These are phyloP conservation scores for Troilus luridus DNA, from an alignment of 2,888 invertebrate genomes.

Conservation along the genomic window DNA sequence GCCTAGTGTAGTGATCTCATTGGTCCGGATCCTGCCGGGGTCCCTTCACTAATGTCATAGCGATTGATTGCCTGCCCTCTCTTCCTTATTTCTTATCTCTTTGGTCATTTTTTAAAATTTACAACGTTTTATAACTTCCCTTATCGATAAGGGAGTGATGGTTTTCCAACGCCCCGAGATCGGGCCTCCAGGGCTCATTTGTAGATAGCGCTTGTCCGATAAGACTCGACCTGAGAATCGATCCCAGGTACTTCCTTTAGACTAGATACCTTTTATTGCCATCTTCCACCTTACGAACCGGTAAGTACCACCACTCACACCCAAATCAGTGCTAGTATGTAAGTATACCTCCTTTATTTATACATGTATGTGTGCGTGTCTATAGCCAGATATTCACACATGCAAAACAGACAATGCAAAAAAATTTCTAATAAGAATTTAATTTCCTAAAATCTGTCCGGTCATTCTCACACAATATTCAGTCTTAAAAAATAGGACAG, in stretches of 20 bases:
- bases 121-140: slow-evolving; percentile 5
- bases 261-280: slow-evolving; percentile 5
- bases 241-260: neutral
- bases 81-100: slow-evolving; percentile 44
- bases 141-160: neutral
- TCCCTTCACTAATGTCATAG: slow-evolving; percentile 18
- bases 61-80: slow-evolving; percentile 35
- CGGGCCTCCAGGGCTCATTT: neutral
- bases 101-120: slow-evolving; percentile 21
- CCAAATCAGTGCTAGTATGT: neutral
- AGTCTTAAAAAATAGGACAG: no score
- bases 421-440: no score
- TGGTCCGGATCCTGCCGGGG: neutral
- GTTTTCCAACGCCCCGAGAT: slow-evolving; percentile 19
- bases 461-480: no score
- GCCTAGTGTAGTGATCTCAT: slow-evolving; percentile 21
- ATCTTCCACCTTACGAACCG: neutral
- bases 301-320: neutral
- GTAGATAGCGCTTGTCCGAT: neutral
- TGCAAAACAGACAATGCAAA: no score
- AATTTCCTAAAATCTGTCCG: no score
- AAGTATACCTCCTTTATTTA: no score
- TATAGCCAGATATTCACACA: no score
- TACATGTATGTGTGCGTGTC: no score
- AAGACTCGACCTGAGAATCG: neutral